Percentiles rank a stretch among this genome's conserved stretches.
Conservation (phyloP, 2,888 invertebrate species). For the Agrilus cyanescens region DNA sequence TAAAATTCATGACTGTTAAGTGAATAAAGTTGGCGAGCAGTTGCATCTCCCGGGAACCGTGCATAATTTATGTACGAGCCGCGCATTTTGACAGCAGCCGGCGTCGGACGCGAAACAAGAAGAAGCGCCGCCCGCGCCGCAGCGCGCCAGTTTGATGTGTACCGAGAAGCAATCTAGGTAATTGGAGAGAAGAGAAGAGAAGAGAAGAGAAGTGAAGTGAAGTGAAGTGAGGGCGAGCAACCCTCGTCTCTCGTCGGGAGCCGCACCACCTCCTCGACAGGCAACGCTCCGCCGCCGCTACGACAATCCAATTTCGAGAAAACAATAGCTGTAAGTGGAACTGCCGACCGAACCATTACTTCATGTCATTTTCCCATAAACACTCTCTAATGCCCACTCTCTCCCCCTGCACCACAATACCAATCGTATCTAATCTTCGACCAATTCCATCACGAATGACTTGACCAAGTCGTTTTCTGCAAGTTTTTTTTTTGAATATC, state of each 20-base stretch:
- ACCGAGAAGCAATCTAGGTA: conserved; percentile 28
- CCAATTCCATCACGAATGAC: too few relatives aligned
- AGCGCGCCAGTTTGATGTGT: conserved; percentile 19
- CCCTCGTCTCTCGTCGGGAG: conserved; percentile 9
- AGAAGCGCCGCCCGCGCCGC: conserved; percentile 5
- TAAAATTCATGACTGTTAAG: too few relatives aligned
- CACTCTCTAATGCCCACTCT: too few relatives aligned
- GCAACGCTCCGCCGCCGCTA: conserved; percentile 10
- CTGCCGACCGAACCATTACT: conserved; percentile 6
- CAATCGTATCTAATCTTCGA: too few relatives aligned
- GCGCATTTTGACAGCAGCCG: conserved; percentile 8
- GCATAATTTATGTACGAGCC: conserved; percentile 17
- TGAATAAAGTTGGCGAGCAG: too few relatives aligned
- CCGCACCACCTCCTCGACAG: too few relatives aligned
- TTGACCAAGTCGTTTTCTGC: too few relatives aligned
- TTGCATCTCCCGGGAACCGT: conserved; percentile 6
- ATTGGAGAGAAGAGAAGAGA: conserved; percentile 16
- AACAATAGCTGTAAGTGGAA: conserved; percentile 42
- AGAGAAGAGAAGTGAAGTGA: conserved; percentile 12
- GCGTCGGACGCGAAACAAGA: conserved; percentile 17
- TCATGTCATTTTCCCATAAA: too few relatives aligned
- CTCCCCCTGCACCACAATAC: too few relatives aligned
- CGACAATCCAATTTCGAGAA: conserved; percentile 39
- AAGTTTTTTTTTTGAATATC: too few relatives aligned
- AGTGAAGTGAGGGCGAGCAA: conserved; percentile 18